Evolutionary conservation across 2,797 vertebrate genomes (phyloP).

Genomic region (Cephalopachus bancanus): DNA sequence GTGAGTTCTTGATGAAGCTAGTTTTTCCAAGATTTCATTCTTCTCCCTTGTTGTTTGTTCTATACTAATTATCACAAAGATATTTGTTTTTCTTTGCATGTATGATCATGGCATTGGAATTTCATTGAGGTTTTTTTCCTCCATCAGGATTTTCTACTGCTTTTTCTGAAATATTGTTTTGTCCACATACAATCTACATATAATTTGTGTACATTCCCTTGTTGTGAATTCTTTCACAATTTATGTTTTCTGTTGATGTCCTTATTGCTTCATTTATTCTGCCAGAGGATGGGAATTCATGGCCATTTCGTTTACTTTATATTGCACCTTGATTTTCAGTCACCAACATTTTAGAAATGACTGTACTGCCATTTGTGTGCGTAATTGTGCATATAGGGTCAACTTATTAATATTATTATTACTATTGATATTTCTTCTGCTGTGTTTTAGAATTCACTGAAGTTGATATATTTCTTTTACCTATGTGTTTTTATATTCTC

Average conservation of each 20-base stretch:
- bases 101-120: background rate
- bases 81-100: background rate
- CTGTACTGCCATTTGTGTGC: background rate
- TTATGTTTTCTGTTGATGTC: background rate
- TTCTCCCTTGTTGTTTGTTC: background rate
- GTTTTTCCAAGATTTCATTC: background rate
- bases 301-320: background rate
- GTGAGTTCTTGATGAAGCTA: background rate
- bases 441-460: background rate
- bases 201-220: background rate
- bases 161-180: slow-evolving; percentile 14
- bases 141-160: background rate
- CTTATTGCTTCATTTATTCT: background rate
- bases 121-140: background rate
- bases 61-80: background rate
- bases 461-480: background rate
- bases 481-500: background rate
- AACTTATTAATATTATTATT: background rate
- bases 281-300: background rate
- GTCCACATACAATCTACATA: background rate
- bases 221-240: background rate
- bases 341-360: background rate
- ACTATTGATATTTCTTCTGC: background rate
- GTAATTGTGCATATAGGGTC: background rate
- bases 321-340: background rate